These are phyloP conservation scores for Thunnus maccoyii DNA, from an alignment of 2,113 vertebrate species.

Conservation along the genomic window DNA sequence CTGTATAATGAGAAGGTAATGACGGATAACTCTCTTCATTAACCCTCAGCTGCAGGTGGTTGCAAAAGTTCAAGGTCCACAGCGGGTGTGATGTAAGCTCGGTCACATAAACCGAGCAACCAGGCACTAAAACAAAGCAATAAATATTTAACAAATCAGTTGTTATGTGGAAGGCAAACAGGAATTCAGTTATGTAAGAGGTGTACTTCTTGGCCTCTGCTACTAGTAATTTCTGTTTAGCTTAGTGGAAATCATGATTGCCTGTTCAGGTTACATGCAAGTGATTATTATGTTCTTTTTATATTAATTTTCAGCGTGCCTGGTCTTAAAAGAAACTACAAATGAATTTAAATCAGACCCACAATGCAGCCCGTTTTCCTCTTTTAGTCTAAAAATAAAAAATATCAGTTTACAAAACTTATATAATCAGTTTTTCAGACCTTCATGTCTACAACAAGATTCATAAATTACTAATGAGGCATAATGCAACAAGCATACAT, in stretches of 20 bases:
- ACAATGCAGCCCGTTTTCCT: background rate
- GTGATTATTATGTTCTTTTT: background rate
- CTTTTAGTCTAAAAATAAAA: background rate
- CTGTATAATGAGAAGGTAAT: conserved; percentile 96
- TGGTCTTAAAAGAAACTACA: background rate
- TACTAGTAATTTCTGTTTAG: background rate
- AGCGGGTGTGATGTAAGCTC: conserved; percentile 24
- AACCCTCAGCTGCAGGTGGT: conserved; percentile 2
- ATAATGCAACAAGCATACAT: background rate
- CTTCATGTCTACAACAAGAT: background rate
- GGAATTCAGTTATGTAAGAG: conserved; percentile 40
- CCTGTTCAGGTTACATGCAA: conserved; percentile 1
- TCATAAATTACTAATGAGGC: background rate
- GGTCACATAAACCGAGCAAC: conserved; percentile 7
- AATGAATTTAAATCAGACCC: background rate
- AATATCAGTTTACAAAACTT: background rate
- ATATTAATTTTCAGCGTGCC: background rate
- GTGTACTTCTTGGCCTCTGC: background rate
- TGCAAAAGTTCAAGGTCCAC: conserved; percentile 54
- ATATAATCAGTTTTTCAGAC: background rate
- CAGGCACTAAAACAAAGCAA: conserved; percentile 2
- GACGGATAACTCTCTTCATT: background rate
- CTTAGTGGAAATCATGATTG: conserved; percentile 4
- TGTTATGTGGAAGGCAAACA: background rate
- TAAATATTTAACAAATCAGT: conserved; percentile 50